phyloP scores from a whole-genome alignment of 2,113 vertebrate species.

The Mus pahari region DNA sequence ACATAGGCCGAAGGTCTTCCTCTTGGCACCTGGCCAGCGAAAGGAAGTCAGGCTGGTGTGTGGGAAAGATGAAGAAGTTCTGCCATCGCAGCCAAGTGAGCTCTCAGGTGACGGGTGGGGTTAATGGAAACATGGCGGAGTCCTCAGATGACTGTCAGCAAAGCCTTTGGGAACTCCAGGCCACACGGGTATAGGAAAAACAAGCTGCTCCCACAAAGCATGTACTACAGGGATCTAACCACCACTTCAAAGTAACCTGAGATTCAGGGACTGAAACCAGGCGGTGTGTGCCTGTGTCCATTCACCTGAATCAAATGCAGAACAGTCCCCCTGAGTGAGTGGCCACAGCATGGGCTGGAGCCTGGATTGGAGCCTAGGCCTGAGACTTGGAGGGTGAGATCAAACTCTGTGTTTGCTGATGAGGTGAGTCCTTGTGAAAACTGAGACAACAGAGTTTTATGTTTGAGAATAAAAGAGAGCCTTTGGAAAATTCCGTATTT shows the following conservation, averaged over 20 bases:
- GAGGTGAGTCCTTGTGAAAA: constrained; percentile 77
- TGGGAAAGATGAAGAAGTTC: background rate
- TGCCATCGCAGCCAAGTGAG: no score
- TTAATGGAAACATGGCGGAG: no score
- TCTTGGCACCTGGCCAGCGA: background rate
- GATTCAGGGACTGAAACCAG: background rate
- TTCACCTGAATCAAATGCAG: background rate
- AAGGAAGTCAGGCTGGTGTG: background rate
- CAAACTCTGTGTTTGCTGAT: constrained; percentile 74
- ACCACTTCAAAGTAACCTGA: background rate
- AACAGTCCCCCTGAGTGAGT: background rate
- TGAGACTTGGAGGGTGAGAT: constrained; percentile 53
- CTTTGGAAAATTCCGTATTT: constrained; percentile 59
- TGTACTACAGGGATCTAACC: background rate
- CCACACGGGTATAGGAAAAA: background rate
- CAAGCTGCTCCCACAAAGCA: background rate
- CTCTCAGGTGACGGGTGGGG: background rate
- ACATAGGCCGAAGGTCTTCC: background rate
- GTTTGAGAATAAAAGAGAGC: constrained; percentile 69
- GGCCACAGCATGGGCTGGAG: background rate
- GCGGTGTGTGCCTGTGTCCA: background rate
- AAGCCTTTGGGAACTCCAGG: background rate
- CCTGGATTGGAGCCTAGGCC: background rate
- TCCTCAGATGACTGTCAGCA: background rate
- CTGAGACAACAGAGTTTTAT: constrained; percentile 63